These are phyloP conservation scores for Hestina assimilis DNA, from an alignment of 1,140 invertebrate genomes.

Conservation along the genomic window DNA sequence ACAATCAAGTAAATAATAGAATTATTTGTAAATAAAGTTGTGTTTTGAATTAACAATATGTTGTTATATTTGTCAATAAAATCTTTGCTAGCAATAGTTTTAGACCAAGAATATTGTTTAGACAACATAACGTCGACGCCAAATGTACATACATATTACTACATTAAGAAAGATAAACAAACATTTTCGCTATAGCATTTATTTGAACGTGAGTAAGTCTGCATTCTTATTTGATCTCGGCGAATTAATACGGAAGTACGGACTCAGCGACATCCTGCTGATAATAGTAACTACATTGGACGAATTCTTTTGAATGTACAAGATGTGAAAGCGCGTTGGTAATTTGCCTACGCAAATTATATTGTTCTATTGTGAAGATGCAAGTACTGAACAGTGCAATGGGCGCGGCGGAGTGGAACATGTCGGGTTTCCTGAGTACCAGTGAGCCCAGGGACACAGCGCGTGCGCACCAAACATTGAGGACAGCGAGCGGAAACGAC, in stretches of 20 bases:
- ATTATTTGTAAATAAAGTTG: too few species aligned
- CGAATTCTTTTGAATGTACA: constrained; percentile 10
- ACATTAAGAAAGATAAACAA: too few species aligned
- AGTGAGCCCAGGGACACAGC: constrained; percentile 51
- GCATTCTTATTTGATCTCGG: constrained; percentile 13
- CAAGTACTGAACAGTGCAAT: constrained; percentile 49
- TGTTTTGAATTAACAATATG: too few species aligned
- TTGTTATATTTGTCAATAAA: too few species aligned
- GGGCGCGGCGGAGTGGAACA: constrained; percentile 57
- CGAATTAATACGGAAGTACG: constrained; percentile 19
- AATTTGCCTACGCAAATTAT: constrained; percentile 30
- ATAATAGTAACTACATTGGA: constrained; percentile 17
- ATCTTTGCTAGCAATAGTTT: too few species aligned
- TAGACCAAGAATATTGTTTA: too few species aligned
- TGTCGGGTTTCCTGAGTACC: constrained; percentile 60
- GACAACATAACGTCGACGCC: too few species aligned
- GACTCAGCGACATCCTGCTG: constrained; percentile 19
- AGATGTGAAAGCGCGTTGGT: constrained; percentile 28
- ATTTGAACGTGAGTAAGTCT: background rate
- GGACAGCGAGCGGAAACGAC: constrained; percentile 65
- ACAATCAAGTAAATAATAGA: too few species aligned
- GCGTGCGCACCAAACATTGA: constrained; percentile 55
- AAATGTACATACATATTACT: too few species aligned
- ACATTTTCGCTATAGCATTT: too few species aligned
- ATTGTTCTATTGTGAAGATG: constrained; percentile 37